Conservation (phyloP, 2,888 invertebrate genomes). For the Acrobasis suavella region DNA sequence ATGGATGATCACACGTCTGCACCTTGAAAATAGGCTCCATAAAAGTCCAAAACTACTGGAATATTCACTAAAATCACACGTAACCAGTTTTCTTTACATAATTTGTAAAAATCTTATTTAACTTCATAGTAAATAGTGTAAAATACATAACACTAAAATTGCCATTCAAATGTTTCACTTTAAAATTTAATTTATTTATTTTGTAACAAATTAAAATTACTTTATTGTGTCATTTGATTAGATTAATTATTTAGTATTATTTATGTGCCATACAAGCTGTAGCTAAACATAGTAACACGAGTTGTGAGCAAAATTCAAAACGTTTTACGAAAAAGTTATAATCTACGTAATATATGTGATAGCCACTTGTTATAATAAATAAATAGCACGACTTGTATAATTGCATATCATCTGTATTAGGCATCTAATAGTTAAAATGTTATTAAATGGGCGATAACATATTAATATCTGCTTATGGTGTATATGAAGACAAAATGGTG, state of each 20-base stretch:
- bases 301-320: constrained; percentile 78
- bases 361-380: constrained; percentile 75
- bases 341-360: constrained; percentile 81
- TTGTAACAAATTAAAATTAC: constrained; percentile 16
- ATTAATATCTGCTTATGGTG: constrained; percentile 7
- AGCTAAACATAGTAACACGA: constrained; percentile 65
- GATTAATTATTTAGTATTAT: constrained; percentile 51
- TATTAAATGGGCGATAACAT: constrained; percentile 31
- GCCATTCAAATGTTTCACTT: neutral
- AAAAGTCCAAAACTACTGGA: too few species aligned
- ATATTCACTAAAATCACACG: too few species aligned
- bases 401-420: constrained; percentile 78
- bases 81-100: too few species aligned
- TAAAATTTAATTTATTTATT: constrained; percentile 15
- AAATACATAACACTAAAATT: too few species aligned
- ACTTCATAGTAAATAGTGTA: too few species aligned
- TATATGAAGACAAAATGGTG: too few species aligned
- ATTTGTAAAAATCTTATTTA: too few species aligned
- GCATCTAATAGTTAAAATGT: constrained; percentile 54
- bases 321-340: constrained; percentile 65
- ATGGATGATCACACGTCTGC: too few species aligned
- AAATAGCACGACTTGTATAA: constrained; percentile 74
- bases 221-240: constrained; percentile 36
- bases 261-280: constrained; percentile 73
- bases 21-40: too few species aligned